Evolutionary conservation across 2,888 invertebrate species (phyloP).

Genomic region (Habrosyne pyritoides): DNA sequence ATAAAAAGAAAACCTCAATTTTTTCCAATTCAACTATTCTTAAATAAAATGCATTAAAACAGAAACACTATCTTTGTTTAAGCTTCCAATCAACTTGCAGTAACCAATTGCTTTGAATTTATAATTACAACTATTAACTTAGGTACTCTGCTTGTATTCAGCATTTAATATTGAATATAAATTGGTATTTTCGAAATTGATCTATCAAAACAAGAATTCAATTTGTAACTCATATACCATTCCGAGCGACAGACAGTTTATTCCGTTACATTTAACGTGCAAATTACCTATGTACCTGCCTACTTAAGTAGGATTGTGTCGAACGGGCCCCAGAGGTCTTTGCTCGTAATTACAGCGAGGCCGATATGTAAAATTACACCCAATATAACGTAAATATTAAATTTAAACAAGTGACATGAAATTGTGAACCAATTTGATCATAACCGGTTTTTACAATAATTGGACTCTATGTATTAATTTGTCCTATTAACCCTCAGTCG

Average conservation of each 20-base stretch:
- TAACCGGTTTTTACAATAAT: background rate
- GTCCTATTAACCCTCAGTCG: no score
- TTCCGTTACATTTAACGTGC: background rate
- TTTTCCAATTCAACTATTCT: no score
- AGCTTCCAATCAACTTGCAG: no score
- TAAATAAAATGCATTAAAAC: no score
- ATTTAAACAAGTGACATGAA: background rate
- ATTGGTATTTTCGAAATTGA: slow-evolving; percentile 1
- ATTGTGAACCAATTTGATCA: background rate
- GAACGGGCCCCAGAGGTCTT: background rate
- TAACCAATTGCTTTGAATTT: no score
- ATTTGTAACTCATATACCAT: background rate
- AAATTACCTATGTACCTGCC: background rate
- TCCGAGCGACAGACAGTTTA: background rate
- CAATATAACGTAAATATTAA: background rate
- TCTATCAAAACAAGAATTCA: background rate
- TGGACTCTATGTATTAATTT: no score
- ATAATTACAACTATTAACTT: no score
- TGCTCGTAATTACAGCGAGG: slow-evolving; percentile 2
- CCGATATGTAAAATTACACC: slow-evolving; percentile 4
- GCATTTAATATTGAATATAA: background rate
- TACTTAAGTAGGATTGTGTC: slow-evolving; percentile 2
- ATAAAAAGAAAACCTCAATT: no score
- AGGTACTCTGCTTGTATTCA: no score
- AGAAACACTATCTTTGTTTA: no score